These are phyloP conservation scores for Himalopsyche kuldschensis DNA, from an alignment of 2,888 invertebrate species.

Conservation along the genomic window DNA sequence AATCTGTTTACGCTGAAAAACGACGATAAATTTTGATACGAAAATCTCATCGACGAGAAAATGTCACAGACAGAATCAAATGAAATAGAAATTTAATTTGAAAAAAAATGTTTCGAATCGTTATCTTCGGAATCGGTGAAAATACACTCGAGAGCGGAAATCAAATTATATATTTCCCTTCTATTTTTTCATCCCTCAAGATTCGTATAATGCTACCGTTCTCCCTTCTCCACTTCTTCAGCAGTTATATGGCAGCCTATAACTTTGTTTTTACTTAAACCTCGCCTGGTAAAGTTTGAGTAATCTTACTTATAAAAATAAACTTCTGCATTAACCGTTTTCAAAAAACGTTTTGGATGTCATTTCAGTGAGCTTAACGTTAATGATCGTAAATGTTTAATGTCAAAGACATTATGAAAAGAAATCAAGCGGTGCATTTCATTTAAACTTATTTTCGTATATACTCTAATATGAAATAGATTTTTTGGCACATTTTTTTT, in stretches of 20 bases:
- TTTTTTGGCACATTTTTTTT: no score
- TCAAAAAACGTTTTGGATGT: conserved; percentile 32
- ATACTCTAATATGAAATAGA: not conserved
- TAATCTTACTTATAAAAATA: conserved; percentile 65
- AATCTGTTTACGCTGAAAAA: not conserved
- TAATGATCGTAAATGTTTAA: conserved; percentile 35
- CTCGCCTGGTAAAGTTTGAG: conserved; percentile 41
- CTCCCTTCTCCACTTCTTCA: not conserved
- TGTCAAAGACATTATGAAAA: conserved; percentile 26
- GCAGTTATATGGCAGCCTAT: conserved; percentile 22
- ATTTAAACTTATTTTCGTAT: not conserved
- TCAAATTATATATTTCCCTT: conserved; percentile 22
- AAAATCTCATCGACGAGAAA: not conserved
- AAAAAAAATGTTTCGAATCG: conserved; percentile 26
- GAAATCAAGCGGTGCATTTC: conserved; percentile 27
- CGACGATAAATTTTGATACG: not conserved
- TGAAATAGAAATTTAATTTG: conserved; percentile 34
- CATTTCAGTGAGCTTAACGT: conserved; percentile 25
- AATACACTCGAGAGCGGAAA: conserved; percentile 8
- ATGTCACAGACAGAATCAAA: not conserved
- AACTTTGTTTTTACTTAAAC: conserved; percentile 23
- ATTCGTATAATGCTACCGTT: conserved; percentile 7
- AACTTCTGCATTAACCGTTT: conserved; percentile 62
- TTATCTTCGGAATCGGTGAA: conserved; percentile 12
- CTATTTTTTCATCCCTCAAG: not conserved